phyloP scores from a whole-genome alignment of 2,888 invertebrate species.

The Amblyjoppa fuscipennis region DNA sequence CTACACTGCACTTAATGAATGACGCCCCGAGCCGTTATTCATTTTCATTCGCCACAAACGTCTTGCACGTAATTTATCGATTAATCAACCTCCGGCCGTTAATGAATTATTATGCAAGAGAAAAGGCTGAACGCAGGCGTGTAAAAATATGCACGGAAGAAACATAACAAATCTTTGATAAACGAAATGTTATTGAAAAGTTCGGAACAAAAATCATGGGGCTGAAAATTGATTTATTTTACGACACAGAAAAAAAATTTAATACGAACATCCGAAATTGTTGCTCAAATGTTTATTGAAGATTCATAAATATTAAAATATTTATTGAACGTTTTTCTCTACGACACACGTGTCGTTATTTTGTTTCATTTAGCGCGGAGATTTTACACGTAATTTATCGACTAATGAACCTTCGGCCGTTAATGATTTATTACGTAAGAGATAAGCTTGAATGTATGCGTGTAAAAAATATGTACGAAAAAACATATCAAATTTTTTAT shows the following conservation, averaged over 20 bases:
- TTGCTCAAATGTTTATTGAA: too few relatives aligned
- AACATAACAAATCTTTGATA: neutral
- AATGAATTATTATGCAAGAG: neutral
- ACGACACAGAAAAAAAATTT: too few relatives aligned
- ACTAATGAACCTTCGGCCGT: neutral
- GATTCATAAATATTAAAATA: too few relatives aligned
- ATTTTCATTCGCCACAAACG: neutral
- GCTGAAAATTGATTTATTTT: too few relatives aligned
- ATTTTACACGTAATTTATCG: neutral
- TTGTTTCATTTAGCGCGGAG: neutral
- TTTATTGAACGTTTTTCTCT: too few relatives aligned
- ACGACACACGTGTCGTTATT: neutral
- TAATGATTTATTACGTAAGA: neutral
- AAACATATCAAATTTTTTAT: neutral
- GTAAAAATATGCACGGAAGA: neutral
- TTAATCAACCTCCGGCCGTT: neutral
- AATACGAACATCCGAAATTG: too few relatives aligned
- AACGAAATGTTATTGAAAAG: neutral
- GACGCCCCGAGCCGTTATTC: neutral
- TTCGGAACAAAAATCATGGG: neutral
- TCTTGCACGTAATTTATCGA: neutral
- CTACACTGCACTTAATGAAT: neutral
- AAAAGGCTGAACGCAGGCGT: neutral
- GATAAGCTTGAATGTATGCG: neutral
- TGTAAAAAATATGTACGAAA: neutral